These are phyloP conservation scores for Sebastes diploproa DNA, from an alignment of 2,797 vertebrate genomes.

Conservation along the genomic window DNA sequence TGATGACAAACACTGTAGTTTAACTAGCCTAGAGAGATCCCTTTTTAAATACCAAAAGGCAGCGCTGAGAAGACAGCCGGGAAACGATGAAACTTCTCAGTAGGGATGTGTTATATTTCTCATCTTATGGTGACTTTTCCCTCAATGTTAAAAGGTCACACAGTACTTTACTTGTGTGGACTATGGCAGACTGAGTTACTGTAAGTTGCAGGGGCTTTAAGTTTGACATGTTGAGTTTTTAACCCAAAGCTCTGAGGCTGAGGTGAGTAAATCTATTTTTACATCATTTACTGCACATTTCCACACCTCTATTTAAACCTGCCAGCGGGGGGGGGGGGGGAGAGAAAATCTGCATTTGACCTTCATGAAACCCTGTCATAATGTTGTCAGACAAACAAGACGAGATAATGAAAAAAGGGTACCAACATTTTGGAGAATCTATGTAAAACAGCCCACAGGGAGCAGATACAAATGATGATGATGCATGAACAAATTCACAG, in stretches of 20 bases:
- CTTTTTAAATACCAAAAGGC: slow-evolving; percentile 30
- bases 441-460: slow-evolving; percentile 33
- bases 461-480: slow-evolving; percentile 48
- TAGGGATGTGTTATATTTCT: slow-evolving; percentile 74
- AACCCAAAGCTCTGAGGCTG: background rate
- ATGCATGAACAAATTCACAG: slow-evolving; percentile 57
- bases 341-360: slow-evolving; percentile 17
- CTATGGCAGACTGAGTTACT: background rate
- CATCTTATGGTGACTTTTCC: slow-evolving; percentile 58
- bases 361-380: slow-evolving; percentile 19
- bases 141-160: slow-evolving; percentile 43
- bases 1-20: slow-evolving; percentile 21
- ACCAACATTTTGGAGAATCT: background rate
- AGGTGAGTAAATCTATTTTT: background rate
- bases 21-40: background rate
- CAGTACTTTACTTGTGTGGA: slow-evolving; percentile 15
- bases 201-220: background rate
- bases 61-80: slow-evolving; percentile 22
- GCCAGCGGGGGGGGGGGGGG: background rate
- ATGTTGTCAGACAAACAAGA: slow-evolving; percentile 14
- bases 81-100: slow-evolving; percentile 48
- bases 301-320: background rate
- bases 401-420: background rate
- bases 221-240: no score
- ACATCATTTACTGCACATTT: background rate